phyloP scores from a whole-genome alignment of 1,140 invertebrate genomes.

The Pachyrhynchus sulphureomaculatus region DNA sequence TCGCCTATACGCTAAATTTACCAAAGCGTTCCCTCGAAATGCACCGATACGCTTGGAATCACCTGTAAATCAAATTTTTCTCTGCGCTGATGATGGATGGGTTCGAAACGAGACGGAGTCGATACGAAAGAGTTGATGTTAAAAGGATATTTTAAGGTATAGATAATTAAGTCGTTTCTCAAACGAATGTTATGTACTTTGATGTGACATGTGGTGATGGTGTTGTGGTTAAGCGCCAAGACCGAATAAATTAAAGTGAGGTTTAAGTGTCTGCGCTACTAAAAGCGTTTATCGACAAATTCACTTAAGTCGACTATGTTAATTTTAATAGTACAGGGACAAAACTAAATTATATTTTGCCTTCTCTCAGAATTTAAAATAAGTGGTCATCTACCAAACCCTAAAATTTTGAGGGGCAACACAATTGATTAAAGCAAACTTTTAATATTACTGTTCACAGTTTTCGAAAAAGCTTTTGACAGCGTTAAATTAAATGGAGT shows the following conservation, averaged over 20 bases:
- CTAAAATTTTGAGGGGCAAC: too few species aligned
- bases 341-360: too few species aligned
- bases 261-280: too few species aligned
- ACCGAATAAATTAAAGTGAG: neutral
- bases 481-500: too few species aligned
- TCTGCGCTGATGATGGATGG: conserved; percentile 24
- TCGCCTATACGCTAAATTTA: conserved; percentile 24
- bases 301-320: too few species aligned
- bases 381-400: too few species aligned
- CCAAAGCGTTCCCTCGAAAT: conserved; percentile 12
- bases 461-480: too few species aligned
- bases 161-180: conserved; percentile 28
- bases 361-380: too few species aligned
- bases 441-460: too few species aligned
- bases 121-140: conserved; percentile 18
- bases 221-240: neutral
- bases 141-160: conserved; percentile 7
- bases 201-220: neutral
- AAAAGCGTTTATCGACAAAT: too few species aligned
- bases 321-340: too few species aligned
- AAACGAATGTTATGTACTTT: neutral
- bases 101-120: conserved; percentile 22
- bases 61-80: conserved; percentile 20
- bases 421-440: too few species aligned
- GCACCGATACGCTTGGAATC: conserved; percentile 24